Conservation (phyloP, 2,888 invertebrate species). For the Disparrhopalites patrizii region DNA sequence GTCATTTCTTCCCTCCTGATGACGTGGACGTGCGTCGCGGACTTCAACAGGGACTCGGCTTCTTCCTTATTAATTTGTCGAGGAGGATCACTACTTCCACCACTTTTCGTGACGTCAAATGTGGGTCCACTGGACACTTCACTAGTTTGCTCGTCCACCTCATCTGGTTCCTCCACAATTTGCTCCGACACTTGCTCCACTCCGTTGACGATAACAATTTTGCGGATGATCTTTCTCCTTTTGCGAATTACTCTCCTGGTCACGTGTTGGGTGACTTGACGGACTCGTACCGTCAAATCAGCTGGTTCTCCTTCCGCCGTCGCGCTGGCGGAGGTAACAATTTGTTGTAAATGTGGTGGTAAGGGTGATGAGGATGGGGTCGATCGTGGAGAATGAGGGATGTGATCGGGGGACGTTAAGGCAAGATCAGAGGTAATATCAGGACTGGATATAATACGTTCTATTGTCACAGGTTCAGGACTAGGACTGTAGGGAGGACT, state of each 20-base stretch:
- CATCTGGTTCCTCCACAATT: constrained; percentile 77
- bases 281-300: constrained; percentile 67
- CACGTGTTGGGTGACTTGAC: constrained; percentile 76
- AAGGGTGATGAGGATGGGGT: too few relatives aligned
- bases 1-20: constrained; percentile 1
- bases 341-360: constrained; percentile 33
- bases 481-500: neutral
- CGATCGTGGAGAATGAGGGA: constrained; percentile 3
- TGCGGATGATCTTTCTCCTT: constrained; percentile 69
- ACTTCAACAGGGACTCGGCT: constrained; percentile 11
- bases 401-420: constrained; percentile 1
- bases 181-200: constrained; percentile 80
- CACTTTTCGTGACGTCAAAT: constrained; percentile 29
- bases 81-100: neutral
- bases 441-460: constrained; percentile 1
- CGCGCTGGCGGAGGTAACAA: neutral
- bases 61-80: constrained; percentile 16
- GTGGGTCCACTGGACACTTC: constrained; percentile 44
- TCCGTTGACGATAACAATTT: constrained; percentile 73
- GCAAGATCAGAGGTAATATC: constrained; percentile 14
- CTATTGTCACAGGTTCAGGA: neutral
- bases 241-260: constrained; percentile 70
- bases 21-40: neutral
- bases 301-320: constrained; percentile 21
- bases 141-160: constrained; percentile 56